Evolutionary conservation across 2,888 invertebrate genomes (phyloP), one percentile per base, ranked within the genome.

Genomic region (Allolobophora icterica): DNA sequence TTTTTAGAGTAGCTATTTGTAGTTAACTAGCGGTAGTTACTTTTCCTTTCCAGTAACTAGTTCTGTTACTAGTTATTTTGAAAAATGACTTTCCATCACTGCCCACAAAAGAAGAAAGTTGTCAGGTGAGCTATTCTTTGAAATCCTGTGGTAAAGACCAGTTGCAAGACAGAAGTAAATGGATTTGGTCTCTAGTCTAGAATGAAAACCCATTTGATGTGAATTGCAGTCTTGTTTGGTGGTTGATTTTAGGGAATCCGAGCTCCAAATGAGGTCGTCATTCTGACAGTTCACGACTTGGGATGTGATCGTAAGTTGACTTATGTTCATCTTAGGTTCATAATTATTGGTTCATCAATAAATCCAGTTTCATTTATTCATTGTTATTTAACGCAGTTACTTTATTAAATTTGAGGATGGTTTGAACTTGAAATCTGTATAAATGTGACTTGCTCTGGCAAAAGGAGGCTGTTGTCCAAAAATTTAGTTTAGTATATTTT

Each of bases 221-320:
- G 34, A 38, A 40, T 35, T 30, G 33, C 11, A 8, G 24, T 38
- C 34, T 89, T 24, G 5, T 33, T 89, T 89, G 89, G 38, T 89
- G 35, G 8, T 34, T 83, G 84, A 17, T 35, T 90, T 83, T 84
- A 92, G 92, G 91, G 91, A 34, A 92, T 89, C 34, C 89, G 92
- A 83, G 89, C 89, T 40, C 89, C 92, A 35, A 92, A 91, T 30
- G 92, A 92, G 89, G 92, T 92, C 34, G 90, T 90, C 38, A 90
- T 92, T 38, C 89, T 92, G 34, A 92, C 91, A 17, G 92, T 92
- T 24, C 92, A 92, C 89, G 92, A 92, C 52, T 89, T 92, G 45
- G 92, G 92, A 89, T 92, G 92, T 91, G 92, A 92, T 90, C 91
- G 92, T 92, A 90, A 89, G 92, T 92, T 42, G 19, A 84, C 21